These are phyloP conservation scores for Odontomachus brunneus DNA, from an alignment of 1,140 invertebrate genomes.

Conservation along the genomic window DNA sequence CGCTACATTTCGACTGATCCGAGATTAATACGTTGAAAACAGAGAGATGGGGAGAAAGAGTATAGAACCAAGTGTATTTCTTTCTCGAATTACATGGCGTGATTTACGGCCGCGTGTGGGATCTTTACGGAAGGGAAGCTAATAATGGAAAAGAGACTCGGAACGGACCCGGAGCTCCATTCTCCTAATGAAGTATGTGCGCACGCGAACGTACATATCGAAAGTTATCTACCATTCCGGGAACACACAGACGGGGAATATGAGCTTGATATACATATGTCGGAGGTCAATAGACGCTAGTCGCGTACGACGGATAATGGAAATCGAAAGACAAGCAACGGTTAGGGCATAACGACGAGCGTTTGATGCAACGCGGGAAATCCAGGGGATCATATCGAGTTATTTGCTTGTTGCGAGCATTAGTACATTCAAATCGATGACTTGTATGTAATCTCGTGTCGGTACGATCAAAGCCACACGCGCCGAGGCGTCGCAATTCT, in stretches of 20 bases:
- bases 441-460: background rate
- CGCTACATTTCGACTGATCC: no score
- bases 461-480: background rate
- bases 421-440: conserved; percentile 25
- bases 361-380: conserved; percentile 28
- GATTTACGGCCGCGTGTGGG: background rate
- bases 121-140: background rate
- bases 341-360: conserved; percentile 17
- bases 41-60: background rate
- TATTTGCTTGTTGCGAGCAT: conserved; percentile 22
- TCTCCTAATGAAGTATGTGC: background rate
- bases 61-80: background rate
- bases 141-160: background rate
- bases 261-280: conserved; percentile 14
- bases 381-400: background rate
- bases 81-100: background rate
- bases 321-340: conserved; percentile 68
- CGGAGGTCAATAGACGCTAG: conserved; percentile 52
- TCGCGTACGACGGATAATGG: conserved; percentile 16
- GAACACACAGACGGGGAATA: background rate
- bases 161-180: background rate
- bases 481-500: conserved; percentile 3
- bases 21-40: background rate
- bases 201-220: background rate
- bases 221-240: background rate